Base-by-base conservation (phyloP, 2,797 vertebrate species). In the Chelon labrosus region DNA sequence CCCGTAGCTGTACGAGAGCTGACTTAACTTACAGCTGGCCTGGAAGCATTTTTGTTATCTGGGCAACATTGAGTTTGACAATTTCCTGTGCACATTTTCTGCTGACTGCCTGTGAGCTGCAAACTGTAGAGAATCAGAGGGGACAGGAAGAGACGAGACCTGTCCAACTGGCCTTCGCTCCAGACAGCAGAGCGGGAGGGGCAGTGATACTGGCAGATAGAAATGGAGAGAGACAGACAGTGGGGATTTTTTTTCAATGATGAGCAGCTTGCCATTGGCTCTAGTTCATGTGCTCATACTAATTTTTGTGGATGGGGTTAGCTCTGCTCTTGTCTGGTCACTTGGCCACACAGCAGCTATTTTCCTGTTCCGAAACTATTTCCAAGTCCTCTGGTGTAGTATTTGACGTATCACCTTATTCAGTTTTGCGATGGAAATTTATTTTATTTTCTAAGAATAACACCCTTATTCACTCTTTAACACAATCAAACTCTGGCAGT, bases 11-110 rank as follows among this genome's bases (percentile, higher is more conserved):
- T 65, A 62, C 79, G 65, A 65, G 67, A 59, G 54, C 63, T 67
- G 65, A 70, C 51, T 69, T 75, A 47, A 70, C 51, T 69, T 75
- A 47, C 62, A 85, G 44, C 68, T 57, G 71, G 12, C 59, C 50
- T 87, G 82, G 58, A 88, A 79, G 60, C 46, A 7, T 75, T 66
- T 62, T 81, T 83, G 65, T 85, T 75, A 44, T 70, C 75, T 58
- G 16, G 63, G 53, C 51, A 77, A 69, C 56, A 80, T 69, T 85
- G 41, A 61, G 57, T 81, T 85, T 77, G 64, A 82, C 74, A 75
- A 50, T 91, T 90, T 91, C 61, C 87, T 88, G 70, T 57, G 53
- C 61, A 71, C 70, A 61, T 58, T 86, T 82, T 75, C 74, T 83
- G 74, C 77, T 76, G 66, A 75, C 71, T 70, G 55, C 13, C 11